Evolutionary conservation across 2,888 invertebrate genomes (phyloP).

Genomic region (Nymphalis c-album): DNA sequence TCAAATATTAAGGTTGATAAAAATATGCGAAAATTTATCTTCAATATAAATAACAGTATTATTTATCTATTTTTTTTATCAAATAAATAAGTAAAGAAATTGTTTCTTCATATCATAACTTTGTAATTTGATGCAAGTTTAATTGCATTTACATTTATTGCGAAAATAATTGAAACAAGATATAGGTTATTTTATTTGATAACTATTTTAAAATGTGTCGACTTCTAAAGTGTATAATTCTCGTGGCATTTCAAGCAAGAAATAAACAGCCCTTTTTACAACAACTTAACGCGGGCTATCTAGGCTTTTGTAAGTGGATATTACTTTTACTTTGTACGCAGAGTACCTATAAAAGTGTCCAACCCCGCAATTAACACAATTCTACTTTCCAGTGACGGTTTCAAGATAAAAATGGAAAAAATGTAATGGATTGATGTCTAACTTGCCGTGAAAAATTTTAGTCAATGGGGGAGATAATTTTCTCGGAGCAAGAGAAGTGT

Average conservation of each 20-base stretch:
- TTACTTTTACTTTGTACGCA: conserved; percentile 51
- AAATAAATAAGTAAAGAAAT: too few relatives aligned
- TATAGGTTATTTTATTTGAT: too few relatives aligned
- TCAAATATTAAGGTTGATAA: too few relatives aligned
- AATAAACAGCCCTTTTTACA: conserved; percentile 12
- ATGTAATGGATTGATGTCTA: conserved; percentile 76
- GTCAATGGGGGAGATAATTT: conserved; percentile 79
- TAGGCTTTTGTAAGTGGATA: conserved; percentile 49
- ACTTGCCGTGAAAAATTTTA: conserved; percentile 77
- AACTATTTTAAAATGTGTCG: neutral
- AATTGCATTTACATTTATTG: too few relatives aligned
- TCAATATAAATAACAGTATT: too few relatives aligned
- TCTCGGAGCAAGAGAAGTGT: conserved; percentile 63
- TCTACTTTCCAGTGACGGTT: conserved; percentile 65
- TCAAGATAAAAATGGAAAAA: conserved; percentile 69
- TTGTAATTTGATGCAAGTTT: too few relatives aligned
- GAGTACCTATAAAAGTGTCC: conserved; percentile 60
- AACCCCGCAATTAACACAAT: conserved; percentile 71
- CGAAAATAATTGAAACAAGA: too few relatives aligned
- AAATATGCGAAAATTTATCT: too few relatives aligned
- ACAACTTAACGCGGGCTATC: conserved; percentile 34
- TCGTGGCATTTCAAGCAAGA: conserved; percentile 5
- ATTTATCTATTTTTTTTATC: too few relatives aligned
- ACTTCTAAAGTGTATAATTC: conserved; percentile 21
- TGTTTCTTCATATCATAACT: too few relatives aligned